Conservation (phyloP, 2,113 vertebrate genomes). For the Myodes glareolus region DNA sequence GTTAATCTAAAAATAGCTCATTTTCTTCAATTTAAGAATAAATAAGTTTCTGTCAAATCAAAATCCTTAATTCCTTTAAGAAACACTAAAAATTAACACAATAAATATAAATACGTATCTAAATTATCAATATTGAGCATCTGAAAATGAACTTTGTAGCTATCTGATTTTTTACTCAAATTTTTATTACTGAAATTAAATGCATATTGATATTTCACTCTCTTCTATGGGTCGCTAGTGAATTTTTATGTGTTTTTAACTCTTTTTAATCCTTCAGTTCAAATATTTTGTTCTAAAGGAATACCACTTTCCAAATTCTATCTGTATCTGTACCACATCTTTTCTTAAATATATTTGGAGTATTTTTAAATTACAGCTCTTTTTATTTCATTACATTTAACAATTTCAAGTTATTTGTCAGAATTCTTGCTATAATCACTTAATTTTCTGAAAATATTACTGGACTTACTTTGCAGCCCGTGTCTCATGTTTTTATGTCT, state of each 20-base stretch:
- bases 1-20: not conserved
- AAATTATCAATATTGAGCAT: not conserved
- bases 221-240: not conserved
- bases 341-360: not conserved
- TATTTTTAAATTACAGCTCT: not conserved
- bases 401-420: not conserved
- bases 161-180: not conserved
- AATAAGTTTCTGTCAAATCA: not conserved
- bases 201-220: not conserved
- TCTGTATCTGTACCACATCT: not conserved
- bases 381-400: conserved; percentile 14
- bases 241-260: not conserved
- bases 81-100: not conserved
- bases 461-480: not conserved
- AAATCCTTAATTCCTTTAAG: not conserved
- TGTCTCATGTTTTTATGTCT: not conserved
- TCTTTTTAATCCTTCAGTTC: not conserved
- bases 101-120: not conserved
- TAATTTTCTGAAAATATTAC: not conserved
- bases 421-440: not conserved
- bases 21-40: not conserved
- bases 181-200: not conserved
- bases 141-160: not conserved
- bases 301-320: not conserved
- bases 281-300: not conserved